phyloP scores from a whole-genome alignment of 2,797 vertebrate species.

The Crypturellus tataupa region DNA sequence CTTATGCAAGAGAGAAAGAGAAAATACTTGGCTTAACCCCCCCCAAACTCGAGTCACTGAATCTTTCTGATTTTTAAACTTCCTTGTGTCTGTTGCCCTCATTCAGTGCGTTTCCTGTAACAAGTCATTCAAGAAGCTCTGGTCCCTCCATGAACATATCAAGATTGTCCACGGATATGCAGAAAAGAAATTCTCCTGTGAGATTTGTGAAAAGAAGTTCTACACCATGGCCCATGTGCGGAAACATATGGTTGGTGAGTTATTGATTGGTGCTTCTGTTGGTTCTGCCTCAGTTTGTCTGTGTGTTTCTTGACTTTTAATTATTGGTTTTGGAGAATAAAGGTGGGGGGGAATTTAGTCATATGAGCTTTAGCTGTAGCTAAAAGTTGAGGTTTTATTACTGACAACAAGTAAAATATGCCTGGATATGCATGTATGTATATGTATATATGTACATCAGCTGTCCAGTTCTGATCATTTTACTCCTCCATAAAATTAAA shows the following conservation, averaged over 20 bases:
- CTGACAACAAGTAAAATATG: background rate
- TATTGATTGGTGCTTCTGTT: background rate
- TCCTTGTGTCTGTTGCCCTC: conserved; percentile 70
- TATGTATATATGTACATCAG: rapidly evolving
- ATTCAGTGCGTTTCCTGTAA: conserved; percentile 96
- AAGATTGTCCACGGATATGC: conserved; percentile 98
- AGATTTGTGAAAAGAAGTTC: conserved; percentile 99
- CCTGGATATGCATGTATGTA: too few species aligned
- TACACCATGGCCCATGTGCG: conserved; percentile 99
- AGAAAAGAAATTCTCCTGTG: conserved; percentile 98
- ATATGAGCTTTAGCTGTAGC: background rate
- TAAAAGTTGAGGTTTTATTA: background rate
- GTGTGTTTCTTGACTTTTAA: background rate
- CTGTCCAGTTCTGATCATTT: background rate
- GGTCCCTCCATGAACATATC: conserved; percentile 98
- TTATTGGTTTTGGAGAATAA: background rate
- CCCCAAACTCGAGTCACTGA: background rate
- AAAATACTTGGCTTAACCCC: background rate
- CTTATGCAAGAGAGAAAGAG: background rate
- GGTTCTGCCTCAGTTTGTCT: background rate
- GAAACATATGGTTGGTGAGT: conserved; percentile 99
- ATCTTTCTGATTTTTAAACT: conserved; percentile 44
- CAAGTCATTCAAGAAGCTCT: conserved; percentile 98
- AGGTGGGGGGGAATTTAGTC: background rate
- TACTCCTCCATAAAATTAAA: background rate